Conservation (phyloP, 2,113 vertebrate genomes). For the Rhinopithecus roxellana region DNA sequence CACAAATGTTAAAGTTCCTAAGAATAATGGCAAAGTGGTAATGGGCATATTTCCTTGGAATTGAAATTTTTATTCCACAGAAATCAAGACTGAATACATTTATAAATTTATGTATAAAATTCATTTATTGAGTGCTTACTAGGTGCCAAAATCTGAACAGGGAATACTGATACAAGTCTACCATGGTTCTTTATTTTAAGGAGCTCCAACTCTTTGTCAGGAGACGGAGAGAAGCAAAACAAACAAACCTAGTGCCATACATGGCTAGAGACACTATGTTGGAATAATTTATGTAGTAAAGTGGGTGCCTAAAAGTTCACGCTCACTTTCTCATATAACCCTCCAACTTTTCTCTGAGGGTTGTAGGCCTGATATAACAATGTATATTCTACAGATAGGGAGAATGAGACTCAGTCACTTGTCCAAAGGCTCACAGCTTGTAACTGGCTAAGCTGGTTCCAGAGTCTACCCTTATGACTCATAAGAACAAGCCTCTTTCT, state of each 20-base stretch:
- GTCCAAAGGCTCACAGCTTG: neutral
- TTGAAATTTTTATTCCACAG: neutral
- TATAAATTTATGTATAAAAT: neutral
- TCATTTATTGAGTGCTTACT: neutral
- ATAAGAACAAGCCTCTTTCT: neutral
- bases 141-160: neutral
- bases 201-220: neutral
- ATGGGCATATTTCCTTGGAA: neutral
- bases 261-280: neutral
- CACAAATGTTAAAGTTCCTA: neutral
- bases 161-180: neutral
- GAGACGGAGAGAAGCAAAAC: neutral
- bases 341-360: neutral
- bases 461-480: neutral
- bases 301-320: neutral
- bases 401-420: constrained; percentile 26
- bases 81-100: neutral
- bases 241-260: neutral
- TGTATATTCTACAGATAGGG: neutral
- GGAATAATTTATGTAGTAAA: neutral
- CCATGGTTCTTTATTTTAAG: neutral
- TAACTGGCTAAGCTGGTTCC: neutral
- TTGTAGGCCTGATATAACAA: accelerated
- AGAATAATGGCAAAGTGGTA: neutral
- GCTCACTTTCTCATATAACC: neutral